Evolutionary conservation across 2,797 vertebrate genomes (phyloP).

Genomic region (Discoglossus pictus): DNA sequence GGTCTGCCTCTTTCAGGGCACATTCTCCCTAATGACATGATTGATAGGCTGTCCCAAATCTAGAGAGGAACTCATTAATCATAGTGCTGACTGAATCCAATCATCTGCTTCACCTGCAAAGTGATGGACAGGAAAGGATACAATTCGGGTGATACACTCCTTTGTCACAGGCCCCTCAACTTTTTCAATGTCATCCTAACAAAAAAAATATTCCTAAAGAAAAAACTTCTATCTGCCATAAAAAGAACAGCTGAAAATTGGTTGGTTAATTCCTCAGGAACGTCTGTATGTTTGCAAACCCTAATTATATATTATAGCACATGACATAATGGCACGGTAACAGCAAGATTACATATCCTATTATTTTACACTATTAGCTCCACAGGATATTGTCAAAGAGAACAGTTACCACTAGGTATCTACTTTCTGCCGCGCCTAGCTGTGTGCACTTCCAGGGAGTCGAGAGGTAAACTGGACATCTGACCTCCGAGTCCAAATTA

Average conservation of each 20-base stretch:
- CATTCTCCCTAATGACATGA: constrained; percentile 99
- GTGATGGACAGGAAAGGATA: constrained; percentile 98
- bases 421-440: constrained; percentile 58
- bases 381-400: constrained; percentile 53
- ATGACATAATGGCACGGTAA: constrained; percentile 43
- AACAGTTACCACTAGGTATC: constrained; percentile 47
- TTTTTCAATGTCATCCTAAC: constrained; percentile 85
- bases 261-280: constrained; percentile 42
- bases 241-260: constrained; percentile 50
- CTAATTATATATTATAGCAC: constrained; percentile 50
- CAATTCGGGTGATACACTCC: constrained; percentile 81
- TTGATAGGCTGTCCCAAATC: constrained; percentile 99
- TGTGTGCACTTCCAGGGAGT: constrained; percentile 54
- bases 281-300: constrained; percentile 40
- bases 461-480: constrained; percentile 52
- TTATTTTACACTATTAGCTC: constrained; percentile 52
- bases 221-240: constrained; percentile 75
- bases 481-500: no score
- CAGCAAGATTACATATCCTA: constrained; percentile 50
- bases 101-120: constrained; percentile 99
- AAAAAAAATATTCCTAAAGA: constrained; percentile 70
- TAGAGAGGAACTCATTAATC: constrained; percentile 99
- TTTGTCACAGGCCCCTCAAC: constrained; percentile 72
- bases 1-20: constrained; percentile 98
- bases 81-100: constrained; percentile 97